Percentiles rank a stretch among this genome's conserved stretches.
Conservation (phyloP, 2,797 vertebrate genomes). For the Cynodonichthys magdalenae region DNA sequence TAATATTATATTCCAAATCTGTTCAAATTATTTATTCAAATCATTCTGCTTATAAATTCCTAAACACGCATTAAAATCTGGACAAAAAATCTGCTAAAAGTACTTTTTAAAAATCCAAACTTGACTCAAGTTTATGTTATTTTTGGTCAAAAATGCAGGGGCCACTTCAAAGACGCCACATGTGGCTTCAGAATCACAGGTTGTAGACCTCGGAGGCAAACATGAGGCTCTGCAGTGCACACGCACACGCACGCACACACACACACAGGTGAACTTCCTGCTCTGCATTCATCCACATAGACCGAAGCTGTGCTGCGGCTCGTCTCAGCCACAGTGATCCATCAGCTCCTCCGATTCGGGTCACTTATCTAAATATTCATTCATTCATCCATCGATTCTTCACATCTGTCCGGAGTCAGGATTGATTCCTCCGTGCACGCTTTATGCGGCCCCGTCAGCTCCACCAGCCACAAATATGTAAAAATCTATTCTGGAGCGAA, state of each 20-base stretch:
- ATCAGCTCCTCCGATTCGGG: conserved; percentile 37
- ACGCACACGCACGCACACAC: neutral
- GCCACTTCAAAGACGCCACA: too few relatives aligned
- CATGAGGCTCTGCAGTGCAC: conserved; percentile 39
- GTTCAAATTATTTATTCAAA: too few relatives aligned
- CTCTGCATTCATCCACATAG: conserved; percentile 11
- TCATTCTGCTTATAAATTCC: too few relatives aligned
- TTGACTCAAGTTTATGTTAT: too few relatives aligned
- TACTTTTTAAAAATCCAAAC: too few relatives aligned
- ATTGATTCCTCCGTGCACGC: conserved; percentile 43
- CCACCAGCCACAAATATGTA: conserved; percentile 41
- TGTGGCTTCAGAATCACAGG: too few relatives aligned
- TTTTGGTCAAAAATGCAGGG: too few relatives aligned
- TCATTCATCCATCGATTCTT: conserved; percentile 29
- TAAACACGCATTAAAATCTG: too few relatives aligned
- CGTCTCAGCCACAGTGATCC: conserved; percentile 25
- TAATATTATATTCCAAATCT: too few relatives aligned
- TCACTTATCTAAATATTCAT: conserved; percentile 28
- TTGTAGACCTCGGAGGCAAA: neutral
- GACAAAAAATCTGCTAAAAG: too few relatives aligned
- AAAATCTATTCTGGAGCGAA: conserved; percentile 58
- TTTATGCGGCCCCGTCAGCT: conserved; percentile 42
- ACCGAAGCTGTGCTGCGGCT: conserved; percentile 9
- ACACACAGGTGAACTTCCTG: conserved; percentile 19
- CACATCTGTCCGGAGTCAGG: conserved; percentile 36